Evolutionary conservation across 2,113 vertebrate species (phyloP).

Genomic region (Emydocephalus ijimae): DNA sequence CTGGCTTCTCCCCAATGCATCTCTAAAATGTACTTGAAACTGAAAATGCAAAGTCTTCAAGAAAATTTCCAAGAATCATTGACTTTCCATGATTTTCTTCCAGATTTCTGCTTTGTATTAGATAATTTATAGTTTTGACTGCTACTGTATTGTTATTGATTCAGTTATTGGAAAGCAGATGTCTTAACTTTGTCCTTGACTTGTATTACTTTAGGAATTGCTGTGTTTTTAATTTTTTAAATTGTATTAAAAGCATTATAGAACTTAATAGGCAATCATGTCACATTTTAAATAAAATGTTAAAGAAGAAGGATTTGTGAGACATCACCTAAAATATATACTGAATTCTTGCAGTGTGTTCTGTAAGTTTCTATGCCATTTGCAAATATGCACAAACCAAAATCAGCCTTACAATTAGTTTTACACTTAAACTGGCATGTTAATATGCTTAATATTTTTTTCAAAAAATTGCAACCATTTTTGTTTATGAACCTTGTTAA

Average conservation of each 20-base stretch:
- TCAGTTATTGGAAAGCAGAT: neutral
- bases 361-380: neutral
- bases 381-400: neutral
- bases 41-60: neutral
- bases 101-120: neutral
- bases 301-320: neutral
- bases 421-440: conserved; percentile 35
- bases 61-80: neutral
- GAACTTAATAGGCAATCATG: neutral
- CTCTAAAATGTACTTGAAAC: neutral
- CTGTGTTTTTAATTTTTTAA: neutral
- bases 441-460: conserved; percentile 37
- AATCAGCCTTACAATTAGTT: conserved; percentile 6
- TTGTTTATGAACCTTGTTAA: conserved; percentile 30
- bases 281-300: neutral
- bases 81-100: neutral
- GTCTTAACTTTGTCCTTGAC: too few relatives aligned
- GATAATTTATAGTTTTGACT: neutral
- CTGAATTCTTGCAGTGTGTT: neutral
- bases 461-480: conserved; percentile 21
- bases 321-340: neutral
- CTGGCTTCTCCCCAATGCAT: neutral
- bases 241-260: neutral
- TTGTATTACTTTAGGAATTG: neutral
- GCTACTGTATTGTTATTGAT: neutral